These are phyloP conservation scores for Todiramphus chloris DNA, from an alignment of 2,113 vertebrate species.

Conservation along the genomic window DNA sequence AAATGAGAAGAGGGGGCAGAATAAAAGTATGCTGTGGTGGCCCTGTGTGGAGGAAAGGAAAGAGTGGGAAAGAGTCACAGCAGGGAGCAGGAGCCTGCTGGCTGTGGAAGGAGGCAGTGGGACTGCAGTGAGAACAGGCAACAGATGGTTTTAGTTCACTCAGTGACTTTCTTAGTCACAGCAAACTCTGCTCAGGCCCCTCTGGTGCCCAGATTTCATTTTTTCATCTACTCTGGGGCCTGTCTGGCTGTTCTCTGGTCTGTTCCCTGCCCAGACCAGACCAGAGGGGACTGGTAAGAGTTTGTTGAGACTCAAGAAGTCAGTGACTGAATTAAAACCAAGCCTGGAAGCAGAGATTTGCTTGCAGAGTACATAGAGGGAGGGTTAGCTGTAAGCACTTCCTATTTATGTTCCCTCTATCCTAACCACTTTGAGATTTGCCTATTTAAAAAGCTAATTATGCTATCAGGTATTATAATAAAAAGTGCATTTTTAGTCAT, in stretches of 20 bases:
- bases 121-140: not conserved
- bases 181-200: not conserved
- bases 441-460: not conserved
- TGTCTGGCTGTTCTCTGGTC: not conserved
- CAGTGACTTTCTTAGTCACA: not conserved
- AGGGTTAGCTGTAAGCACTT: not conserved
- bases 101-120: not conserved
- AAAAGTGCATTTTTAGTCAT: not conserved
- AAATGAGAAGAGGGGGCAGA: not conserved
- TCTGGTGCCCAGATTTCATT: not conserved
- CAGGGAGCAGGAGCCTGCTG: not conserved
- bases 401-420: not conserved
- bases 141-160: not conserved
- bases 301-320: not conserved
- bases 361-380: not conserved
- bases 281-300: not conserved
- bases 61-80: not conserved
- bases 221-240: not conserved
- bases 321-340: not conserved
- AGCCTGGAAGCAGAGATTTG: not conserved
- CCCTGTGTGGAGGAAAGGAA: not conserved
- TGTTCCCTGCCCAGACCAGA: not conserved
- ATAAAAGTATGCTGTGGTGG: not conserved
- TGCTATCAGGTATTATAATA: not conserved
- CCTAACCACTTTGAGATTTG: not conserved